Evolutionary conservation across 2,797 vertebrate genomes (phyloP), one percentile per base, ranked within the genome.

Genomic region (Chiroxiphia lanceolata): DNA sequence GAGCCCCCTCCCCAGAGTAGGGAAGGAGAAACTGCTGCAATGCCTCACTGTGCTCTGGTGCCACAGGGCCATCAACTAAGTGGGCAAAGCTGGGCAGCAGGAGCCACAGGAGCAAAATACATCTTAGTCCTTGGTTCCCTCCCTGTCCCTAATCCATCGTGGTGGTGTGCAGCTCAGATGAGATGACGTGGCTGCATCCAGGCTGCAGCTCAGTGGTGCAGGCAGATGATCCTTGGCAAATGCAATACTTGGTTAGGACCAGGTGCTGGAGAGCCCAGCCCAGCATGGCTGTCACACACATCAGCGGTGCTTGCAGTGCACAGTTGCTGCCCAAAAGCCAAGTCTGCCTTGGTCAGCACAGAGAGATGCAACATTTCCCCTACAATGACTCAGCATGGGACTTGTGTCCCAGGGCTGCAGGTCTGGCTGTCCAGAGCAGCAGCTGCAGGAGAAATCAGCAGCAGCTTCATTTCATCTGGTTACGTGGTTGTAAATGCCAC

Each of bases 201-300:
- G 48, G 26, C n/a, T 63, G 6, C 64, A 90, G 72, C 31, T 67
- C 77, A 11, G 31, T 1, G 10, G 21, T 51, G 53, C 23, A 57
- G n/a, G 15, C 7, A 18, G 7, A 4, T 29, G 53, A 8, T n/a
- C 33, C 54, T 1, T 40, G 50, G 31, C 40, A 45, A 60, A 18
- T 6, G 11, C 61, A 54, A 11, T 7, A 11, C 19, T n/a, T 54
- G 3, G 10, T 50, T 34, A 72, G 47, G 54, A 44, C 1, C 50
- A 18, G 85, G 0, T 1, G 19, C 81, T 47, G 79, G 23, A 36
- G 16, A 88, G 29, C 21, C 72, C 36, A 29, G 69, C 57, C 26
- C 44, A 34, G 40, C 0, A 0, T 1, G 4, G 31, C 18, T 31
- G 40, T 18, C 3, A 3, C 54, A 38, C 40, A 3, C 13, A n/a